Base-by-base conservation (phyloP, 1,140 invertebrate species). In the Ceratosolen solmsi region DNA sequence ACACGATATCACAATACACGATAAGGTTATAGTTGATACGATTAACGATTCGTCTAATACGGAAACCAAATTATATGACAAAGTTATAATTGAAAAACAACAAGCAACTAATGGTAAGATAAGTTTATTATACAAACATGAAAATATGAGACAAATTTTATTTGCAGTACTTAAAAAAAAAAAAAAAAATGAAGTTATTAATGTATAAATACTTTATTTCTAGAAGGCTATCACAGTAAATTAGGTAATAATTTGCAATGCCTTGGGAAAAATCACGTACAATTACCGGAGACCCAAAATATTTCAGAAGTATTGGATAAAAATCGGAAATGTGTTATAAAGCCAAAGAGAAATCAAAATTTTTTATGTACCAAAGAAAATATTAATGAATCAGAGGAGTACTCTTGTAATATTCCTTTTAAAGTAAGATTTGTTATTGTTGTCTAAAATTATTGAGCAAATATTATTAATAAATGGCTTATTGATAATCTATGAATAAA, bases 181-280 rank as follows among this genome's bases (percentile, higher is more conserved):
- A 13, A 30, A 30, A 11, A 11, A 15, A 30, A 60, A 60, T 60
- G 58, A 27, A 60, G 58, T 11, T n/a, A n/a, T n/a, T n/a, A 27
- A 60, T 13, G 41, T 46, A 13, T 82, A 51, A 77, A 68, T 30
- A 49, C 83, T 1, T 77, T 27, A 17, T 54, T 70, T 11, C 38
- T 84, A 9, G 82, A 84, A 71, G 46, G 33, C 7, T 78, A 68
- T 75, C 74, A 68, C 20, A 38, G 74, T 41, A 83, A 81, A 54
- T 33, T 84, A 11, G 41, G 60, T 70, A 56, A 76, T 30, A 81
- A 80, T 74, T 65, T 83, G 11, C 75, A 68, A 36, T 73, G 41
- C 13, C 36, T 83, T 1, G 65, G 81, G 25, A 81, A 81, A 15
- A 78, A 83, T 51, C 65, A 77, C 17, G 25, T 46, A 11, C 54